phyloP scores from a whole-genome alignment of 2,113 vertebrate genomes.

The Scomber scombrus region DNA sequence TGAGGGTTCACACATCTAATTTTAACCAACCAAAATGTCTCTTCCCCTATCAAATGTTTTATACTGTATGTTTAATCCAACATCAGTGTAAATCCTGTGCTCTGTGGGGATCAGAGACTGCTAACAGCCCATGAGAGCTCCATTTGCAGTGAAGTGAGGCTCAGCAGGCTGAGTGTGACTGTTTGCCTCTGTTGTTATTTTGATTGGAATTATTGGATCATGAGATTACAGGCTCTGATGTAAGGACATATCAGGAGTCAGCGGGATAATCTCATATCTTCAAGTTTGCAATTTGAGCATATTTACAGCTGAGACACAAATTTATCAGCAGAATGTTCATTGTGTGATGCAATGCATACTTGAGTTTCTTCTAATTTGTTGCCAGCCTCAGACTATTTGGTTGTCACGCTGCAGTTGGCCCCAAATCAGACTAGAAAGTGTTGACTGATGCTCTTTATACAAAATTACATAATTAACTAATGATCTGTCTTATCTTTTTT shows the following conservation, averaged over 20 bases:
- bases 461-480: conserved; percentile 22
- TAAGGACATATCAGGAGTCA: conserved; percentile 44
- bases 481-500: conserved; percentile 23
- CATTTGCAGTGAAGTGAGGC: conserved; percentile 42
- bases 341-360: conserved; percentile 25
- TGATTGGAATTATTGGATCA: conserved; percentile 64
- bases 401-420: conserved; percentile 10
- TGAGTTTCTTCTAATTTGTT: conserved; percentile 26
- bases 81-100: conserved; percentile 28
- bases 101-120: conserved; percentile 31
- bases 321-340: conserved; percentile 37
- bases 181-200: conserved; percentile 60
- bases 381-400: conserved; percentile 11
- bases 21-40: conserved; percentile 26
- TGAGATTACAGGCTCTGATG: conserved; percentile 50
- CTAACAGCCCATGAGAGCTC: conserved; percentile 42
- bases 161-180: conserved; percentile 28
- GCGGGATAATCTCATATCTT: conserved; percentile 55
- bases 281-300: conserved; percentile 48
- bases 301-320: conserved; percentile 44
- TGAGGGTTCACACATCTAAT: conserved; percentile 35
- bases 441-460: conserved; percentile 23
- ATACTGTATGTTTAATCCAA: conserved; percentile 34
- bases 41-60: conserved; percentile 29
- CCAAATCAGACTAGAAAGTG: conserved; percentile 3